Percentiles rank a stretch among this genome's conserved stretches.
Evolutionary conservation across 2,888 invertebrate genomes (phyloP).

Genomic region (Pantelozetes paolii): DNA sequence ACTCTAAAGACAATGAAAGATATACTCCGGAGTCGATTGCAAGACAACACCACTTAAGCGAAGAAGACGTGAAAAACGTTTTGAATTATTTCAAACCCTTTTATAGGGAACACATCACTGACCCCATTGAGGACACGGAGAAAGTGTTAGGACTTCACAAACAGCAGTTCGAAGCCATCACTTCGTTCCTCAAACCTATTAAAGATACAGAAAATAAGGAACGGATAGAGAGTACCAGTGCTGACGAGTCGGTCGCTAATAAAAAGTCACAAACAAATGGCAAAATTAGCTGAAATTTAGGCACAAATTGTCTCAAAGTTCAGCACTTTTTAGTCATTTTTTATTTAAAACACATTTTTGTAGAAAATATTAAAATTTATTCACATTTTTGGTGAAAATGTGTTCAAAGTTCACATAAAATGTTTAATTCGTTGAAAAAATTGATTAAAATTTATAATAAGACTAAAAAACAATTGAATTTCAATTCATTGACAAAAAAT

Average conservation of each 20-base stretch:
- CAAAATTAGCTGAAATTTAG: too few species aligned
- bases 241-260: background rate
- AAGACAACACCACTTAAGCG: conserved; percentile 63
- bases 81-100: conserved; percentile 6
- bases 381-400: too few species aligned
- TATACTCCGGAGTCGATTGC: conserved; percentile 63
- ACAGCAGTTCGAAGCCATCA: background rate
- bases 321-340: too few species aligned
- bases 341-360: too few species aligned
- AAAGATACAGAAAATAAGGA: background rate
- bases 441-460: too few species aligned
- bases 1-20: conserved; percentile 63
- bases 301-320: too few species aligned
- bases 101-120: background rate
- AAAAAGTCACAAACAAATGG: background rate
- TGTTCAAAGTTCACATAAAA: too few species aligned
- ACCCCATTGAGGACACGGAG: background rate
- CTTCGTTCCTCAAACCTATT: background rate
- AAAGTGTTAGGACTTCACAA: background rate
- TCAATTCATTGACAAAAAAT: too few species aligned
- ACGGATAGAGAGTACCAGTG: background rate
- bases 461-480: too few species aligned
- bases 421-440: too few species aligned
- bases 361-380: too few species aligned
- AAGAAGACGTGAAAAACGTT: background rate